Percentiles rank a stretch among this genome's conserved stretches.
Evolutionary conservation across 2,113 vertebrate genomes (phyloP).

Genomic region (Spilogale gracilis): DNA sequence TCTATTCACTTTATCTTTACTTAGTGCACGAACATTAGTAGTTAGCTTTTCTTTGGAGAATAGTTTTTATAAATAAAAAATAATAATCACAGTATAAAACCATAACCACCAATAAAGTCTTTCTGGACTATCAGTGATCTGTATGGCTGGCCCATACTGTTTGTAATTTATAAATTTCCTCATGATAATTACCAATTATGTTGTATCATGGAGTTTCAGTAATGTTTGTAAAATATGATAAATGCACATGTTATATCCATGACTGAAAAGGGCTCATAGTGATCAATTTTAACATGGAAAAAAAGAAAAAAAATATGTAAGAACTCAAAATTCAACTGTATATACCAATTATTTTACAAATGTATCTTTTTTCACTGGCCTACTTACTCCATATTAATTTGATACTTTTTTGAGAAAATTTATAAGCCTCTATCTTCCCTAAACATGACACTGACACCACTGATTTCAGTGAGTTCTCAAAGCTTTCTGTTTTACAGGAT

Average conservation of each 20-base stretch:
- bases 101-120: background rate
- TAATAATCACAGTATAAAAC: background rate
- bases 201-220: background rate
- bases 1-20: background rate
- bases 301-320: background rate
- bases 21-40: background rate
- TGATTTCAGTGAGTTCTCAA: conserved; percentile 26
- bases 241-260: background rate
- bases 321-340: conserved; percentile 4
- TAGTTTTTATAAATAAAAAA: conserved; percentile 11
- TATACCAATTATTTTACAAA: background rate
- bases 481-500: background rate
- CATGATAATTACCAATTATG: background rate
- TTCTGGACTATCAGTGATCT: background rate
- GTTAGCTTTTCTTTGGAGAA: background rate
- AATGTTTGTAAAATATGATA: conserved; percentile 35
- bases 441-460: background rate
- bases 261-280: background rate
- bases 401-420: background rate
- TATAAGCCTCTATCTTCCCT: background rate
- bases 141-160: background rate
- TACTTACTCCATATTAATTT: conserved; percentile 14
- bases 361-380: background rate
- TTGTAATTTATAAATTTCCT: conserved; percentile 8
- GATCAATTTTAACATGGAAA: background rate